phyloP scores from a whole-genome alignment of 2,888 invertebrate genomes.

The Tortricodes alternella region DNA sequence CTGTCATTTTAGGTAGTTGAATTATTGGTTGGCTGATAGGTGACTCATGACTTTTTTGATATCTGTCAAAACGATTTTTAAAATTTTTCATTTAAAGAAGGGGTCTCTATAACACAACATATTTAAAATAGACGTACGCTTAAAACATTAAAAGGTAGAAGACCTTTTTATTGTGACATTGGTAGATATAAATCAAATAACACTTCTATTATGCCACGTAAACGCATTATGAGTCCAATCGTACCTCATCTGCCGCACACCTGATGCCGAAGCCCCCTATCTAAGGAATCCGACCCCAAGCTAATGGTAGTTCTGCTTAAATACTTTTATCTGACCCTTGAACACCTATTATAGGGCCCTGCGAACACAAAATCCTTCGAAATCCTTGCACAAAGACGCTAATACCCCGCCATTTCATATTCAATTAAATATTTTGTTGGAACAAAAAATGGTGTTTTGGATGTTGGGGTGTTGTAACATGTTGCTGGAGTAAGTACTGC shows the following conservation, averaged over 20 bases:
- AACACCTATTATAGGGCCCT: slow-evolving; percentile 66
- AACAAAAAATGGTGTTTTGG: slow-evolving; percentile 82
- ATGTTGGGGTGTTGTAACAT: slow-evolving; percentile 53
- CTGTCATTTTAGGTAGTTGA: no score
- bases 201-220: slow-evolving; percentile 15
- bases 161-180: background rate
- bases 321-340: slow-evolving; percentile 72
- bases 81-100: no score
- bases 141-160: background rate
- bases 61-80: no score
- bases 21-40: no score
- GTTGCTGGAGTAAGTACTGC: no score
- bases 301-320: slow-evolving; percentile 62
- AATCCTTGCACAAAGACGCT: slow-evolving; percentile 77
- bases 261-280: slow-evolving; percentile 27
- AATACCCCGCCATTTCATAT: slow-evolving; percentile 85
- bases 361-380: slow-evolving; percentile 59
- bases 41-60: no score
- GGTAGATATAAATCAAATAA: slow-evolving; percentile 16
- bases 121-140: no score
- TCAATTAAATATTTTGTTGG: slow-evolving; percentile 86
- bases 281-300: slow-evolving; percentile 48
- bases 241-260: slow-evolving; percentile 51
- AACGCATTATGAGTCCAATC: slow-evolving; percentile 23
- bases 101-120: no score